Evolutionary conservation across 2,113 vertebrate species (phyloP).

Genomic region (Anseranas semipalmata): DNA sequence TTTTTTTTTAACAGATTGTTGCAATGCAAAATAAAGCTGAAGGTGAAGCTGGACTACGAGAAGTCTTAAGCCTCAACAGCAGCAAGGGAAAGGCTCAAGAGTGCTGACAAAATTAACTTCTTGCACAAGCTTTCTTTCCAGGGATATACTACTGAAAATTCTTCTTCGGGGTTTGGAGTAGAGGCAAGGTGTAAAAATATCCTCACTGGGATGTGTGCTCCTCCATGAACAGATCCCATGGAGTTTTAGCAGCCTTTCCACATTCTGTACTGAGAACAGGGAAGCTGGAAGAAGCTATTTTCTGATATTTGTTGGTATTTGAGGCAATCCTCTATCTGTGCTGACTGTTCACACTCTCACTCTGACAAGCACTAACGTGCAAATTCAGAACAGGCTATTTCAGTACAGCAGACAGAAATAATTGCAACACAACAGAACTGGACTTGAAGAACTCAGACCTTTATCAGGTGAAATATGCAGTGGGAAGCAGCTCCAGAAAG

Average conservation of each 20-base stretch:
- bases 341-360: slow-evolving; percentile 12
- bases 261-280: neutral
- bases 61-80: neutral
- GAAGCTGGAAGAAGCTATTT: slow-evolving; percentile 17
- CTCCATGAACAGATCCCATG: neutral
- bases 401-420: slow-evolving; percentile 16
- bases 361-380: neutral
- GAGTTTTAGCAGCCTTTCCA: neutral
- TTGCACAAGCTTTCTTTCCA: neutral
- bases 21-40: neutral
- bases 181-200: neutral
- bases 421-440: slow-evolving; percentile 14
- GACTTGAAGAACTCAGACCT: slow-evolving; percentile 33
- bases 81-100: neutral
- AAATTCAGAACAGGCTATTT: neutral
- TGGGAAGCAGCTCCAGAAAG: slow-evolving; percentile 49
- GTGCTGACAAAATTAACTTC: neutral
- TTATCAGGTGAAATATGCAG: slow-evolving; percentile 17
- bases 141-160: neutral
- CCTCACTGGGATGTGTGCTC: neutral
- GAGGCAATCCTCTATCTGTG: slow-evolving; percentile 7
- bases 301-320: neutral
- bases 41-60: neutral
- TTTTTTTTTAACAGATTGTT: neutral
- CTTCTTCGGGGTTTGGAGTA: neutral